phyloP scores from a whole-genome alignment of 1,140 invertebrate genomes.

The Magallana gigas region DNA sequence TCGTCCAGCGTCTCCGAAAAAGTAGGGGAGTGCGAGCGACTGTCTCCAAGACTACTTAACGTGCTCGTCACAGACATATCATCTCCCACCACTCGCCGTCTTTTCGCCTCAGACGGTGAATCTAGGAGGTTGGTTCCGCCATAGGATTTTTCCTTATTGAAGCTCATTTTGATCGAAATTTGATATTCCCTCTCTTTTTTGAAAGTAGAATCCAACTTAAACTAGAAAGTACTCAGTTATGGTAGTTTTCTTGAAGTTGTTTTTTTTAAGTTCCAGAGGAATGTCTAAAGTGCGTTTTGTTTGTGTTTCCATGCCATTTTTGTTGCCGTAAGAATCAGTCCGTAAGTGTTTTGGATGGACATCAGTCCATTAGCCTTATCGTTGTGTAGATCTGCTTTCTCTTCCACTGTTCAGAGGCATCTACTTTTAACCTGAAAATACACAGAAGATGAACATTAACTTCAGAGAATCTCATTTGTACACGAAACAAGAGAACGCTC shows the following conservation, averaged over 20 bases:
- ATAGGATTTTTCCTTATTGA: slow-evolving; percentile 36
- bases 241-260: background rate
- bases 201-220: background rate
- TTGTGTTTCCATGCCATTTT: slow-evolving; percentile 14
- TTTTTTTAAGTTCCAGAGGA: background rate
- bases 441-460: background rate
- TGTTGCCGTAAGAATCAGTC: slow-evolving; percentile 10
- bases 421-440: background rate
- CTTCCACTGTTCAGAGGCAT: background rate
- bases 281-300: background rate
- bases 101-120: slow-evolving; percentile 63
- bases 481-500: background rate
- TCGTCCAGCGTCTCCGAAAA: slow-evolving; percentile 56
- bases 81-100: slow-evolving; percentile 58
- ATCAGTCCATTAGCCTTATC: background rate
- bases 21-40: slow-evolving; percentile 65
- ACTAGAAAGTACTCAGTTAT: background rate
- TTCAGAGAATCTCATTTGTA: background rate
- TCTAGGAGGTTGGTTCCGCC: slow-evolving; percentile 46
- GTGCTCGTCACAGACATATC: slow-evolving; percentile 55
- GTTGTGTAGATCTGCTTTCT: background rate
- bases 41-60: slow-evolving; percentile 58
- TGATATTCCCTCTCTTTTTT: background rate
- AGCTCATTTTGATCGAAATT: slow-evolving; percentile 43
- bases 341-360: background rate